Conservation (phyloP, 2,797 vertebrate species). For the Clarias platycephalus region DNA sequence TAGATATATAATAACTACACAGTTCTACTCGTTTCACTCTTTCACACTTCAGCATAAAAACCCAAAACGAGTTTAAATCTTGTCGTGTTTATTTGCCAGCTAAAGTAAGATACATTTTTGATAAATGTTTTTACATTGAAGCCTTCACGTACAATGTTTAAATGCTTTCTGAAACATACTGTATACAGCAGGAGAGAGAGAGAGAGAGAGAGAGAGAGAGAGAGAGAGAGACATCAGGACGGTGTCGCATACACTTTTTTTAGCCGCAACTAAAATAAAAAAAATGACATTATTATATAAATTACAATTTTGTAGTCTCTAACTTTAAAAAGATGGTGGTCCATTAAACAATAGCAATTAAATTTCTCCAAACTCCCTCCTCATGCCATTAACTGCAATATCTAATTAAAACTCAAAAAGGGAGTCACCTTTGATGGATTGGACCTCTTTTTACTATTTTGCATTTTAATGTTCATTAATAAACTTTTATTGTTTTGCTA, state of each 20-base stretch:
- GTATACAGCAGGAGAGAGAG: neutral
- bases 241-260: constrained; percentile 58
- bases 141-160: neutral
- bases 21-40: neutral
- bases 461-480: constrained; percentile 99
- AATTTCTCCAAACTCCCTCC: constrained; percentile 90
- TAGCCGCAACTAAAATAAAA: constrained; percentile 68
- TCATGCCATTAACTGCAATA: constrained; percentile 94
- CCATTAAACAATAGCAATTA: constrained; percentile 96
- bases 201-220: neutral
- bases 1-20: neutral
- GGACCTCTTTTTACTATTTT: constrained; percentile 90
- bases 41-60: neutral
- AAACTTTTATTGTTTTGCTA: constrained; percentile 99
- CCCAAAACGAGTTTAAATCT: neutral
- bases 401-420: constrained; percentile 98
- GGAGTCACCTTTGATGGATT: constrained; percentile 96
- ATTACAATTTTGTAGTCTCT: constrained; percentile 68
- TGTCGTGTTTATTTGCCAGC: neutral
- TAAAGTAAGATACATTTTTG: neutral
- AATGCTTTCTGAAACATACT: neutral
- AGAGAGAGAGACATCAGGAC: neutral
- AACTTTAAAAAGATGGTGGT: constrained; percentile 81
- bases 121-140: neutral
- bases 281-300: constrained; percentile 72